Conservation (phyloP, 2,888 invertebrate species). For the Gibbula magus region DNA sequence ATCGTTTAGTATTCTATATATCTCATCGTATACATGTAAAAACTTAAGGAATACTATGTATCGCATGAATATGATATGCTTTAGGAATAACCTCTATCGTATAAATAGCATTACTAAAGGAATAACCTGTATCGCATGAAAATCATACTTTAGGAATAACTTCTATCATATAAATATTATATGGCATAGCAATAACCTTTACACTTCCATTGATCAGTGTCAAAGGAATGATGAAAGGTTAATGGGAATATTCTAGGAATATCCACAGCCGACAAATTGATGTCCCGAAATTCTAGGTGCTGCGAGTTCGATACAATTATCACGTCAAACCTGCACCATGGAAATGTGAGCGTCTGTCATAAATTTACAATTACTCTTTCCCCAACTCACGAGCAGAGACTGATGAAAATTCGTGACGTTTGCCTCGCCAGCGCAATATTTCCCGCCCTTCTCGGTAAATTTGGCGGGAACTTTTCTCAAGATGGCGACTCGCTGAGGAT, state of each 20-base stretch:
- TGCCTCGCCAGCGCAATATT: conserved; percentile 16
- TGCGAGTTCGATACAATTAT: background rate
- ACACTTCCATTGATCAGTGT: background rate
- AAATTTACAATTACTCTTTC: conserved; percentile 4
- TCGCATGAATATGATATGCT: no score
- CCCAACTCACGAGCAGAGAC: background rate
- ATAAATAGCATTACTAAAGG: no score
- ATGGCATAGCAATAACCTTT: background rate
- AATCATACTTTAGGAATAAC: no score
- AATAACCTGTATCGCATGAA: no score
- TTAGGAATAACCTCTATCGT: no score
- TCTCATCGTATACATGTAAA: no score
- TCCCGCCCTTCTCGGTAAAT: conserved; percentile 20
- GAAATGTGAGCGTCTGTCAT: background rate
- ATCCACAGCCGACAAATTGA: background rate
- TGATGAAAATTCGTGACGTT: conserved; percentile 23
- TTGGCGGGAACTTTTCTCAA: conserved; percentile 21
- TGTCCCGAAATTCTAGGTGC: background rate
- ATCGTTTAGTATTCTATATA: no score
- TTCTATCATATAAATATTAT: no score
- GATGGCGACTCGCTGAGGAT: conserved; percentile 13
- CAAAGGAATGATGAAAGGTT: background rate
- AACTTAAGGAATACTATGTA: no score
- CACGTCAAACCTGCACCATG: background rate
- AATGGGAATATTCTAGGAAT: background rate